These are phyloP conservation scores for Dynastes hyllus DNA, from an alignment of 2,888 invertebrate genomes.

Conservation along the genomic window DNA sequence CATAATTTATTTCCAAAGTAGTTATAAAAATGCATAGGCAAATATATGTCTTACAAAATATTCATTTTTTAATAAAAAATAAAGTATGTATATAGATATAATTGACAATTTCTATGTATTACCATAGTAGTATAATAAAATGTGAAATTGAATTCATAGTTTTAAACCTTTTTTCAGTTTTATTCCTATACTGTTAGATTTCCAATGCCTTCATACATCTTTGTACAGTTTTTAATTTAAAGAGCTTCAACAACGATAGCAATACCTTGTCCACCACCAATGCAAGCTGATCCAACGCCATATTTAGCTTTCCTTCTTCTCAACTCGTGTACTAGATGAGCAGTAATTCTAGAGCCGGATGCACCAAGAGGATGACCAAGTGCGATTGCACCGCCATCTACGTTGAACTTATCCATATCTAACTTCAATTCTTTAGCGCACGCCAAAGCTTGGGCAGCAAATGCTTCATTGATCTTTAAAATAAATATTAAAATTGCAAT, in stretches of 20 bases:
- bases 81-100: conserved; percentile 13
- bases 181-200: no score
- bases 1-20: no score
- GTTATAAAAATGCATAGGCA: background rate
- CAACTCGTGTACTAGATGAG: conserved; percentile 93
- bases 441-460: conserved; percentile 94
- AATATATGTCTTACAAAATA: conserved; percentile 12
- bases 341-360: conserved; percentile 93
- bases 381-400: conserved; percentile 97
- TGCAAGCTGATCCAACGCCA: conserved; percentile 96
- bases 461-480: conserved; percentile 96
- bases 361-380: conserved; percentile 98
- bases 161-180: background rate
- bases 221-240: background rate
- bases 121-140: no score
- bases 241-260: conserved; percentile 90
- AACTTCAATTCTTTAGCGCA: conserved; percentile 92
- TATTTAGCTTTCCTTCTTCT: conserved; percentile 89
- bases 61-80: conserved; percentile 11
- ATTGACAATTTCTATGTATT: background rate
- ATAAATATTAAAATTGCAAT: conserved; percentile 54
- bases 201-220: background rate
- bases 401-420: conserved; percentile 91
- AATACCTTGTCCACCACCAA: conserved; percentile 99
- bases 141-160: no score